Evolutionary conservation across 2,797 vertebrate genomes (phyloP).

Genomic region (Platalea minor): DNA sequence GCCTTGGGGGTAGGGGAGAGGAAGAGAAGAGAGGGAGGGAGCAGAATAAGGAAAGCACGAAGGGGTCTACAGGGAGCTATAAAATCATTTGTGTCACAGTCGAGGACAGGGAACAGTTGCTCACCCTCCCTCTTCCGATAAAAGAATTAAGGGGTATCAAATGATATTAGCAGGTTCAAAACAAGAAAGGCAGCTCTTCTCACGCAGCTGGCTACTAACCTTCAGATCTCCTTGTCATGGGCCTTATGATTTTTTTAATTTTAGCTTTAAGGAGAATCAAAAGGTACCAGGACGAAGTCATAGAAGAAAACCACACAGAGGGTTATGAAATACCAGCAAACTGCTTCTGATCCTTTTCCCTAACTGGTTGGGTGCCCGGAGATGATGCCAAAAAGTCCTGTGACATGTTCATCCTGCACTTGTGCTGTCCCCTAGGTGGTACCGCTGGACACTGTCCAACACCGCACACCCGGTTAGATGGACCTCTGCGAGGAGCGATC

Average conservation of each 20-base stretch:
- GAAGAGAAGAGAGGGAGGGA: background rate
- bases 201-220: background rate
- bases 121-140: background rate
- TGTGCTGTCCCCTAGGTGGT: background rate
- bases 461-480: fast-evolving
- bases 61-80: background rate
- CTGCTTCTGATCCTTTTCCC: background rate
- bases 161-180: background rate
- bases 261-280: background rate
- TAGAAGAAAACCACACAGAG: background rate
- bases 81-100: background rate
- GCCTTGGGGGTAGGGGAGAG: background rate
- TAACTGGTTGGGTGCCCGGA: background rate
- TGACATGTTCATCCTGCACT: background rate
- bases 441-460: background rate
- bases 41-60: background rate
- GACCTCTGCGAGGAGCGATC: background rate
- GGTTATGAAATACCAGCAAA: background rate
- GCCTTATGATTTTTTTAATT: background rate
- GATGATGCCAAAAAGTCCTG: background rate
- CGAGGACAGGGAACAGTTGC: background rate
- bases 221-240: background rate
- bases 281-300: background rate
- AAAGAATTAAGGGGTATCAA: background rate
- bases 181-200: background rate